Percentiles rank a stretch among this genome's conserved stretches.
Evolutionary conservation across 2,113 vertebrate genomes (phyloP).

Genomic region (Pipa parva): DNA sequence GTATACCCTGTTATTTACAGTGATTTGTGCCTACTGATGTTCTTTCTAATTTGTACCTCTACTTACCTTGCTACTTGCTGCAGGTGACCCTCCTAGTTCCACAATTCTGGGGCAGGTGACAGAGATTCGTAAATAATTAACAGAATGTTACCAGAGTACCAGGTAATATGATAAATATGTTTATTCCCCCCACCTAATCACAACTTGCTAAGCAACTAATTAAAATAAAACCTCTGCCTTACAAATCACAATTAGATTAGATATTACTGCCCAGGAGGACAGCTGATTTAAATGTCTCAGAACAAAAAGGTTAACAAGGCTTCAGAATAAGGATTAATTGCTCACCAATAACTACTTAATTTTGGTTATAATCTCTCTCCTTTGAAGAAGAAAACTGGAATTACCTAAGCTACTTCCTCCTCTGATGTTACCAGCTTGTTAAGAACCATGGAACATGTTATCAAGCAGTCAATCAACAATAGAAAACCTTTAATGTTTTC

Average conservation of each 20-base stretch:
- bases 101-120: slow-evolving; percentile 33
- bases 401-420: slow-evolving; percentile 11
- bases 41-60: neutral
- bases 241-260: slow-evolving; percentile 59
- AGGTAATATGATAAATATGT: slow-evolving; percentile 52
- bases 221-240: slow-evolving; percentile 62
- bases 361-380: neutral
- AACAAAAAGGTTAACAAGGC: slow-evolving; percentile 47
- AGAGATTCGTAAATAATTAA: slow-evolving; percentile 48
- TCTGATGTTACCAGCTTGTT: neutral
- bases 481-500: slow-evolving; percentile 7
- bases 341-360: neutral
- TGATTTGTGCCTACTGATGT: too few species aligned
- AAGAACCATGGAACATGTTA: neutral
- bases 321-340: slow-evolving; percentile 52
- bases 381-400: slow-evolving; percentile 34
- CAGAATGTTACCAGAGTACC: slow-evolving; percentile 42
- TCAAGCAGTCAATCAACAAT: neutral
- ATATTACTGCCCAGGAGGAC: slow-evolving; percentile 54
- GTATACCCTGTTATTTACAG: too few species aligned
- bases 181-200: slow-evolving; percentile 59
- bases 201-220: slow-evolving; percentile 56
- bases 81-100: too few species aligned
- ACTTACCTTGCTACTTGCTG: too few species aligned
- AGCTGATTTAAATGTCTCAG: slow-evolving; percentile 63